Percentiles rank a stretch among this genome's conserved stretches.
Conservation (phyloP, 2,888 invertebrate species). For the Pecten maximus region DNA sequence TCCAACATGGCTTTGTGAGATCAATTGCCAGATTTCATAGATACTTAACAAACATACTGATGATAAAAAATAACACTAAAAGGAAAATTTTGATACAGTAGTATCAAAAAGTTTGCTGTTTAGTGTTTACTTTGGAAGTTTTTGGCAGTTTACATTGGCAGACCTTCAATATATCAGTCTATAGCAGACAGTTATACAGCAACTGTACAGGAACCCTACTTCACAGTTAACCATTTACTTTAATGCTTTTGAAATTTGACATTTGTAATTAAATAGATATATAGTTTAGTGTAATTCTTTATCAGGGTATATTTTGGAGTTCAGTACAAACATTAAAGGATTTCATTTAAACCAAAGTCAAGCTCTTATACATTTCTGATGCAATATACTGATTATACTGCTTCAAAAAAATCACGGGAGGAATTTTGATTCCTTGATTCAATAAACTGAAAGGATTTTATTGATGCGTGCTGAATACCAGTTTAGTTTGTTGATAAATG, state of each 20-base stretch:
- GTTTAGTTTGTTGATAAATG: neutral
- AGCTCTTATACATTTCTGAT: neutral
- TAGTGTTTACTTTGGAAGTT: slow-evolving; percentile 1
- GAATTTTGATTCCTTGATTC: neutral
- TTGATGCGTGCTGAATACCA: neutral
- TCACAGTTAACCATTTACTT: neutral
- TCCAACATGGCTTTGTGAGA: neutral
- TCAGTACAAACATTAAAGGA: neutral
- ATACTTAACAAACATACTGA: neutral
- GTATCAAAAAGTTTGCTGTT: neutral
- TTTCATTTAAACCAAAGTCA: neutral
- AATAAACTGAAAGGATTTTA: neutral
- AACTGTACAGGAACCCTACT: neutral
- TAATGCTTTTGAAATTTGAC: neutral
- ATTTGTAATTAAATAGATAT: neutral
- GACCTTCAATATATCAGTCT: neutral
- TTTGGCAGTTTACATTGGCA: slow-evolving; percentile 16
- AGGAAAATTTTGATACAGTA: neutral
- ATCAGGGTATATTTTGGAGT: neutral
- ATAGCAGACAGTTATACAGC: neutral
- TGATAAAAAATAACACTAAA: neutral
- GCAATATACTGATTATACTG: neutral
- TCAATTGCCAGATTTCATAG: neutral
- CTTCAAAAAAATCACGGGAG: neutral
- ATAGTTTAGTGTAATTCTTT: neutral